A percentile compares a stretch with the other conserved stretches of the same genome.
Evolutionary conservation across 2,888 invertebrate genomes (phyloP).

Genomic region (Mongoloraphidia duomilia): DNA sequence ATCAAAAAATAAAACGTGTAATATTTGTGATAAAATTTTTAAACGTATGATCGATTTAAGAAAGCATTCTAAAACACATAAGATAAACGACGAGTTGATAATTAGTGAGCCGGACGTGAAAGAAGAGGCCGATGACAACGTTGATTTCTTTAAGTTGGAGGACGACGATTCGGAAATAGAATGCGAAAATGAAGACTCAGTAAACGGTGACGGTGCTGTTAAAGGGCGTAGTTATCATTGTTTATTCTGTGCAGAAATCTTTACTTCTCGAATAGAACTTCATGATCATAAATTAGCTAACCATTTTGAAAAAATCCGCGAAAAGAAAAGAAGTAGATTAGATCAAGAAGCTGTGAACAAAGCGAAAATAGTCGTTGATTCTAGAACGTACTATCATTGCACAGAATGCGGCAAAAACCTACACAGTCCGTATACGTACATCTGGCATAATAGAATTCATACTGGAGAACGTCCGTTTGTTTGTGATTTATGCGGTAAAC

Average conservation of each 20-base stretch:
- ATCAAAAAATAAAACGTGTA: neutral
- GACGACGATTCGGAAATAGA: constrained; percentile 1
- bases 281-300: neutral
- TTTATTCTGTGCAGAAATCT: neutral
- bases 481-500: constrained; percentile 50
- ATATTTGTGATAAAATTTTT: neutral
- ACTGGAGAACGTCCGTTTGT: constrained; percentile 50
- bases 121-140: neutral
- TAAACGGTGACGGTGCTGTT: neutral
- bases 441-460: constrained; percentile 47
- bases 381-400: constrained; percentile 40
- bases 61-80: neutral
- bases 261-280: neutral
- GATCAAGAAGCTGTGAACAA: constrained; percentile 28
- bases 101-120: neutral
- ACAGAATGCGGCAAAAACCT: constrained; percentile 41
- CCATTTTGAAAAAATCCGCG: neutral
- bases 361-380: constrained; percentile 29
- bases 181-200: neutral
- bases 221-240: neutral
- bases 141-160: neutral
- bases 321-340: constrained; percentile 21
- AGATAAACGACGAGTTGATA: neutral
- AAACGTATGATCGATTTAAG: neutral
- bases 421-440: constrained; percentile 44